These are phyloP conservation scores for Sphaerophoria rueppellii DNA, from an alignment of 2,888 invertebrate genomes.

Conservation along the genomic window DNA sequence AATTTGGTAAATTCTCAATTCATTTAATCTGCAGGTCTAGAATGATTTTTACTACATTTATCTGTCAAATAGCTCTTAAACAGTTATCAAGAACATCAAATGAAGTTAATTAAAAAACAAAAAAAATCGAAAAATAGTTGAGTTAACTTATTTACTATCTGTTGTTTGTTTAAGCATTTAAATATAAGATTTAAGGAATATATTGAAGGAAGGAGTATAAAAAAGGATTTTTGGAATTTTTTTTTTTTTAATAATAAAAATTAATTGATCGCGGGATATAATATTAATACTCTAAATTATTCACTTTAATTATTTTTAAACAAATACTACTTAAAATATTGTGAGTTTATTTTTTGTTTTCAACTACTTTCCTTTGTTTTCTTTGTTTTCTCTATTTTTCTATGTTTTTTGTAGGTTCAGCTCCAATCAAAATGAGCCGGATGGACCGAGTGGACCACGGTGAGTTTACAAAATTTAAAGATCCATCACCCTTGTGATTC, in stretches of 20 bases:
- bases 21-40: no score
- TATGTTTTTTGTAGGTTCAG: constrained; percentile 80
- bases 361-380: constrained; percentile 74
- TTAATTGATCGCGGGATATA: background rate
- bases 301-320: background rate
- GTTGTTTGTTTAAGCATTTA: background rate
- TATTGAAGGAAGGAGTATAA: constrained; percentile 73
- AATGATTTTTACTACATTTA: no score
- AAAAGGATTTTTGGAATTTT: background rate
- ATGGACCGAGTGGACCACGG: constrained; percentile 79
- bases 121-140: no score
- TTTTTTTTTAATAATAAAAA: background rate
- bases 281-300: no score
- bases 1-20: no score
- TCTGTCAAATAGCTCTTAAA: no score
- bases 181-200: constrained; percentile 64
- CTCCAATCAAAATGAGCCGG: constrained; percentile 81
- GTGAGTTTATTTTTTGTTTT: constrained; percentile 63
- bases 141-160: no score
- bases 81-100: no score
- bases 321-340: background rate
- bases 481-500: constrained; percentile 35
- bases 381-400: constrained; percentile 77
- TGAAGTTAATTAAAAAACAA: constrained; percentile 30
- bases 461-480: constrained; percentile 77